Evolutionary conservation across 2,113 vertebrate genomes (phyloP), one percentile per base, ranked within the genome.

Genomic region (Atractosteus spatula): DNA sequence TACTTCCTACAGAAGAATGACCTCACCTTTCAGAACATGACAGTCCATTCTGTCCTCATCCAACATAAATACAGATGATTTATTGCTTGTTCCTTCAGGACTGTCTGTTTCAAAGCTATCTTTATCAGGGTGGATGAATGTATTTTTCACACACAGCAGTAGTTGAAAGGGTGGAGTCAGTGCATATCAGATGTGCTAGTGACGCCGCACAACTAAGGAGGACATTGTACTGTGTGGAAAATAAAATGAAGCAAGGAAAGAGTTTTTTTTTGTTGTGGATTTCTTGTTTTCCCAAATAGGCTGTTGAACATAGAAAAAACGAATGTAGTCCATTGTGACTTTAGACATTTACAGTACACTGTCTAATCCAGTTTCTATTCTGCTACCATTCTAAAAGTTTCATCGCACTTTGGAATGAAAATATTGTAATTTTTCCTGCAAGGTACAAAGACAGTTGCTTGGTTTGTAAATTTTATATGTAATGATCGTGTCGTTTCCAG

Each of bases 41-140:
- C 57, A 59, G n/a, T 59, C 57, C 14, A 13, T 59, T 59, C 57
- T 59, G 57, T 59, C 57, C 12, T 59, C 57, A n/a, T 59, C 57
- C 57, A 59, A 16, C 57, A 59, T 16, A 59, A 59, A 59, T 59
- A 59, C 12, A 59, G 57, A 59, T 59, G 57, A 59, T 59, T 59
- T 59, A 59, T 59, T 59, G 57, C 57, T 13, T 16, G n/a, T 59
- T 59, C 57, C n/a, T 59, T 16, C 57, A 59, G 57, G n/a, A 59
- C 47, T 51, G 47, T 51, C 47, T 51, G 47, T 51, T 51, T 51
- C 10, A 10, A 59, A 16, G 14, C 14, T 13, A 59, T 59, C 57
- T 59, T 59, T n/a, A 59, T 59, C 57, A n/a, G n/a, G 57, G 14
- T 16, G 57, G 10, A 59, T 59, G 14, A 4, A 11, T 13, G 14